Evolutionary conservation across 2,797 vertebrate genomes (phyloP).

Genomic region (Acrossocheilus fasciatus): DNA sequence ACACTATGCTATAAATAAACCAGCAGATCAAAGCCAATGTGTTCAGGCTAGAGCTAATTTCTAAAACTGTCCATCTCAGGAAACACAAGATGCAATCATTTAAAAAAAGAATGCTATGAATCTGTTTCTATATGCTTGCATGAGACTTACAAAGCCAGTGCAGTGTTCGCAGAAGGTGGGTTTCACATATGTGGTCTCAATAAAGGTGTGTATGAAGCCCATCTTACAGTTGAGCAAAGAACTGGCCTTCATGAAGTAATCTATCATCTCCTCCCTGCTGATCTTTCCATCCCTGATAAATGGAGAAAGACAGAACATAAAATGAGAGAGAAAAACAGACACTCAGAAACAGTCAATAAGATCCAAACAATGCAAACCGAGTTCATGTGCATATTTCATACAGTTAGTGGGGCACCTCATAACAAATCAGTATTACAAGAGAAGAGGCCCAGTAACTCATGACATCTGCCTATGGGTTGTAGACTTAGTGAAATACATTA

Average conservation of each 20-base stretch:
- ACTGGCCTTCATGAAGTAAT: conserved; percentile 89
- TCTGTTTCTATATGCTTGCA: neutral
- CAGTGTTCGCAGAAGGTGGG: conserved; percentile 90
- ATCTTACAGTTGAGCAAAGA: conserved; percentile 90
- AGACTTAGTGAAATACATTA: neutral
- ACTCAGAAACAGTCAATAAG: neutral
- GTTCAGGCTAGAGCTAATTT: neutral
- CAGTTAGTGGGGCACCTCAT: too few relatives aligned
- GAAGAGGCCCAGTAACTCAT: neutral
- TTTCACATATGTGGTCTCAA: conserved; percentile 87
- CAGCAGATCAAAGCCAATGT: conserved; percentile 8
- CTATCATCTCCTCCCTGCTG: conserved; percentile 86
- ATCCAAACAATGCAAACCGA: neutral
- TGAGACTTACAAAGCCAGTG: conserved; percentile 86
- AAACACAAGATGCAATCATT: neutral
- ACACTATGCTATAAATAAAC: conserved; percentile 41
- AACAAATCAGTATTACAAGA: too few relatives aligned
- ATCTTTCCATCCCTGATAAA: conserved; percentile 79
- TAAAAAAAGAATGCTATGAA: neutral
- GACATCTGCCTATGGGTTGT: neutral
- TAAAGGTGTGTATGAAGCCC: conserved; percentile 87
- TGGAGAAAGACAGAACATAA: neutral
- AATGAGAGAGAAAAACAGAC: conserved; percentile 9
- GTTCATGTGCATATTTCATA: neutral
- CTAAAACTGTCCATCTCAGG: neutral